Evolutionary conservation across 1,140 invertebrate genomes (phyloP), one percentile per base, ranked within the genome.

Genomic region (Zaprionus vittiger): DNA sequence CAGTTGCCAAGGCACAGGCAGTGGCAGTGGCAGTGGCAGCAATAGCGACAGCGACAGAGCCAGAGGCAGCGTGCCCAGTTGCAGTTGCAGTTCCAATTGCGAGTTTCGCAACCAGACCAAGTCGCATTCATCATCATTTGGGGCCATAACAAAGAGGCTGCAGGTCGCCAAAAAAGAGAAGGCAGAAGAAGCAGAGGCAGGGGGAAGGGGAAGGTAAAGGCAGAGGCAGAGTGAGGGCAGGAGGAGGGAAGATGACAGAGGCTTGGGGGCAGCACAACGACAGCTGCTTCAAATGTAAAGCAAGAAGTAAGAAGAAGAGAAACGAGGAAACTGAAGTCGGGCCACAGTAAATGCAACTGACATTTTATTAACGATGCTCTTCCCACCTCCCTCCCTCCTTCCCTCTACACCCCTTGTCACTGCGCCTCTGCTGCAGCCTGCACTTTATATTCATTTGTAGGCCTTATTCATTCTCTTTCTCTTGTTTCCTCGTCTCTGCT

Each of bases 391-490:
- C 41, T 7, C n/a, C n/a, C 14, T 7, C 34, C 34, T 4, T 6
- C 3, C 0, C 38, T 5, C 12, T 14, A 15, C 37, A 5, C 2
- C 38, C 38, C 38, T 41, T 6, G 31, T 11, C 31, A 1, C 5
- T n/a, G 15, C 15, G 14, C 15, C 5, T 15, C 38, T 41, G 38
- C 15, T 15, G 38, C 38, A n/a, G 22, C 6, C 22, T 64, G 73
- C 60, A 65, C 38, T 75, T 69, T 70, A 70, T 75, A 64, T 75
- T 75, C 73, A 77, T 77, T 77, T 77, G 69, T 57, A 73, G 74
- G 62, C 69, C 74, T 62, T 73, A 77, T 73, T 62, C 62, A 15
- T 56, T 15, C 34, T 34, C 22, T 65, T 65, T 41, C 34, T 26
- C 17, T 52, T 52, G 31, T 34, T 34, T 3, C 28, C 54, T 37